Base-by-base conservation (phyloP, 1,140 invertebrate species). In the Neodiprion virginianus region DNA sequence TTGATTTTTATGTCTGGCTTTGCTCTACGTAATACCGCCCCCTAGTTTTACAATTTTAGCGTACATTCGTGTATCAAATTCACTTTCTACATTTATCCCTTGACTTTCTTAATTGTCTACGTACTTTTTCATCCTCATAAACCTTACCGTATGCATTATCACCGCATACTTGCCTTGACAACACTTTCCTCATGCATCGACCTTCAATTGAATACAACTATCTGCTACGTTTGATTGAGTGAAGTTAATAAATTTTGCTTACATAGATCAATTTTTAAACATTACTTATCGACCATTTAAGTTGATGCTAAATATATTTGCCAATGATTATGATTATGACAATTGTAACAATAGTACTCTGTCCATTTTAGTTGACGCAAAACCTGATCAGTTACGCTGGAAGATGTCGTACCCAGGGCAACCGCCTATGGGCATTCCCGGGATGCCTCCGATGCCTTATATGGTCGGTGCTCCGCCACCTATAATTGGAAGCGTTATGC, bases 381-480 rank as follows among this genome's bases (percentile, higher is more conserved):
- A 40, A 40, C 28, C 28, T n/a, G 53, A 11, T 11, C 11, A 1
- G n/a, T 61, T n/a, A n/a, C 11, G n/a, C 53, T 11, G 53, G n/a
- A 80, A 67, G 67, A 89, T 89, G 88, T 89, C 88, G 67, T 89
- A 89, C 79, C 88, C 88, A 74, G 88, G 88, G 72, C 88, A 89
- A 73, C 86, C 88, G 48, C 88, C 88, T 7, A 84, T 89, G 83
- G 88, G 87, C 50, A 88, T 88, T 65, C 88, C 88, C 53, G 87
- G 88, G 12, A 89, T 89, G 85, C 87, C 88, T n/a, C 85, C 86
- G 8, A 88, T 88, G 87, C 85, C 87, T 74, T 89, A 89, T 65
- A 89, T 89, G 87, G 86, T 88, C 74, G 83, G 87, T 67, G 87
- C 84, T 53, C 88, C 88, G 68, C 88, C 88, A n/a, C 86, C 88